Percentiles rank a stretch among this genome's conserved stretches.
Evolutionary conservation across 1,140 invertebrate species (phyloP).

Genomic region (Thaumatotibia leucotreta): DNA sequence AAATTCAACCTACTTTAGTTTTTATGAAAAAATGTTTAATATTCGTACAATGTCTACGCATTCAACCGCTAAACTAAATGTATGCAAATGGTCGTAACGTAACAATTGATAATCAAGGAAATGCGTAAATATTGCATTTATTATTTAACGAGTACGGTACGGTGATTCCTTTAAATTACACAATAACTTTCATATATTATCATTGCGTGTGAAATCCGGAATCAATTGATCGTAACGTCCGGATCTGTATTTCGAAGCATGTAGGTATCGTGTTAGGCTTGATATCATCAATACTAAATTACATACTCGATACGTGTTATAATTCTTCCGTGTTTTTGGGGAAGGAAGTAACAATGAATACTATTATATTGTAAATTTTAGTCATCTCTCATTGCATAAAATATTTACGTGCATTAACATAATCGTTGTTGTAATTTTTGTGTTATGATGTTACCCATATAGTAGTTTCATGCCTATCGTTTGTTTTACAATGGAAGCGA

Average conservation of each 20-base stretch:
- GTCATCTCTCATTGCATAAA: too few species aligned
- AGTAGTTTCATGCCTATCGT: too few species aligned
- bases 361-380: background rate
- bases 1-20: too few species aligned
- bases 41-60: too few species aligned
- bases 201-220: slow-evolving; percentile 6
- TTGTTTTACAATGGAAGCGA: too few species aligned
- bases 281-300: background rate
- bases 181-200: background rate
- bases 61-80: too few species aligned
- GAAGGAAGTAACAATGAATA: background rate
- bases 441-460: too few species aligned
- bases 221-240: background rate
- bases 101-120: background rate
- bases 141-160: background rate
- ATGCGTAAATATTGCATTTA: background rate
- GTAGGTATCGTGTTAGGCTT: background rate
- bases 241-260: background rate
- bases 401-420: too few species aligned
- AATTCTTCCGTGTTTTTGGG: background rate
- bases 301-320: background rate
- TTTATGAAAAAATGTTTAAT: too few species aligned
- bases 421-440: too few species aligned
- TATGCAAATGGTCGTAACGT: background rate
- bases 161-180: background rate